These are phyloP conservation scores for Tachuris rubrigastra DNA, from an alignment of 2,113 vertebrate genomes.

Conservation along the genomic window DNA sequence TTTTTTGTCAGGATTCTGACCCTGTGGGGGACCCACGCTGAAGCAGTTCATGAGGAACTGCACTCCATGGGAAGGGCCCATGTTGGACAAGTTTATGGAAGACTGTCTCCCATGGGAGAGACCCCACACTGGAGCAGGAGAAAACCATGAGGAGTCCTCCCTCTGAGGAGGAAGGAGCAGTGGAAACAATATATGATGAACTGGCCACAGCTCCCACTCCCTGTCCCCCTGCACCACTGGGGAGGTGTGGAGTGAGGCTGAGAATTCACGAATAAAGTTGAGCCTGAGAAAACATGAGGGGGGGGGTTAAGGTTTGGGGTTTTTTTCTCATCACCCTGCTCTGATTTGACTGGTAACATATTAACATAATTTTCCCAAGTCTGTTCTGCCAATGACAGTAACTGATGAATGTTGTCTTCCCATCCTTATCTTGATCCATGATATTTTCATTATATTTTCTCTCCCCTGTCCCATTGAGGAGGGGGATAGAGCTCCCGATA, in stretches of 20 bases:
- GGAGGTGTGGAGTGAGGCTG: background rate
- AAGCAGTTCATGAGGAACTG: background rate
- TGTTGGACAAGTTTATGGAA: accelerated
- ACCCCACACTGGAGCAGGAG: background rate
- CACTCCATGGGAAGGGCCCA: background rate
- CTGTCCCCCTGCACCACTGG: background rate
- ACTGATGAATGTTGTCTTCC: background rate
- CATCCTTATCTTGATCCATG: background rate
- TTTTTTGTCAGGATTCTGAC: background rate
- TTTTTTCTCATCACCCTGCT: background rate
- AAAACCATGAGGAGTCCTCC: background rate
- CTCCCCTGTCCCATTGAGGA: background rate
- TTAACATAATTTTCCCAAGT: background rate
- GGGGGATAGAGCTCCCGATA: background rate
- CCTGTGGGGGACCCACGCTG: background rate
- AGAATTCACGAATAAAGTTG: background rate
- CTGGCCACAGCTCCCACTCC: background rate
- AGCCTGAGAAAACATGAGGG: background rate
- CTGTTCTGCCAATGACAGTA: background rate
- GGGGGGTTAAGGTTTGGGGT: background rate
- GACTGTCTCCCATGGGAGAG: background rate
- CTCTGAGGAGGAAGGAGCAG: background rate
- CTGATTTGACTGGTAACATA: background rate
- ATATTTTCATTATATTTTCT: background rate
- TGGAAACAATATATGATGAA: background rate